These are phyloP conservation scores for Mizuhopecten yessoensis DNA, from an alignment of 1,140 invertebrate genomes.

Conservation along the genomic window DNA sequence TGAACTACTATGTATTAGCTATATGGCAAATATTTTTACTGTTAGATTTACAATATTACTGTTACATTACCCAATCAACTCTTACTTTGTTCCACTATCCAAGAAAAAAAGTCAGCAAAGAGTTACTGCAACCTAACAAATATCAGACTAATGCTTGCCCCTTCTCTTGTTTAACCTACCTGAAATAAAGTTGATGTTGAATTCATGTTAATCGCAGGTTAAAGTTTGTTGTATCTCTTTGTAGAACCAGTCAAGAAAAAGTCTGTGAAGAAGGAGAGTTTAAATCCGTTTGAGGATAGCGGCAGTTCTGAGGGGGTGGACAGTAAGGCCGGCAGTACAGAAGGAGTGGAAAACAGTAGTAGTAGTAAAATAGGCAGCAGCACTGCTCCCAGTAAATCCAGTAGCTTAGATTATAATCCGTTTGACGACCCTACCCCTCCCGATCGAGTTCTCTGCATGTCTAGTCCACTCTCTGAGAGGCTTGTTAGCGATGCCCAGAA, in stretches of 20 bases:
- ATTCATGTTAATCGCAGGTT: too few relatives aligned
- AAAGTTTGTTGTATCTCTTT: slow-evolving; percentile 47
- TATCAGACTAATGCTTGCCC: too few relatives aligned
- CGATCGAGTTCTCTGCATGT: slow-evolving; percentile 51
- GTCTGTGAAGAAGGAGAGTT: slow-evolving; percentile 57
- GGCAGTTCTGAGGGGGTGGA: not conserved
- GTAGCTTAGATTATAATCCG: slow-evolving; percentile 63
- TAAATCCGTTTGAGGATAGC: slow-evolving; percentile 73
- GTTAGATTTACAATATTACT: too few relatives aligned
- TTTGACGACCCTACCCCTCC: slow-evolving; percentile 65
- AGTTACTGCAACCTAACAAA: too few relatives aligned
- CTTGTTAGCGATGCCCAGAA: slow-evolving; percentile 28
- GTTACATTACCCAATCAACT: too few relatives aligned
- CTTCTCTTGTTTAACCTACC: too few relatives aligned
- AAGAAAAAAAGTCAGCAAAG: too few relatives aligned
- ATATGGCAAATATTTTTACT: too few relatives aligned
- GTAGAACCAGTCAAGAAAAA: slow-evolving; percentile 66
- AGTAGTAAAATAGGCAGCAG: slow-evolving; percentile 58
- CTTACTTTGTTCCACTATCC: too few relatives aligned
- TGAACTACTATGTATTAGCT: too few relatives aligned
- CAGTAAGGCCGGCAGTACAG: slow-evolving; percentile 41
- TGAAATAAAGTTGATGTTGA: too few relatives aligned
- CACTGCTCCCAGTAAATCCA: slow-evolving; percentile 49
- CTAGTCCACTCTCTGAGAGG: slow-evolving; percentile 61
- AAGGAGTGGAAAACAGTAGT: not conserved